These are phyloP conservation scores for Chaenogobius annularis DNA, from an alignment of 2,113 vertebrate genomes.

Conservation along the genomic window DNA sequence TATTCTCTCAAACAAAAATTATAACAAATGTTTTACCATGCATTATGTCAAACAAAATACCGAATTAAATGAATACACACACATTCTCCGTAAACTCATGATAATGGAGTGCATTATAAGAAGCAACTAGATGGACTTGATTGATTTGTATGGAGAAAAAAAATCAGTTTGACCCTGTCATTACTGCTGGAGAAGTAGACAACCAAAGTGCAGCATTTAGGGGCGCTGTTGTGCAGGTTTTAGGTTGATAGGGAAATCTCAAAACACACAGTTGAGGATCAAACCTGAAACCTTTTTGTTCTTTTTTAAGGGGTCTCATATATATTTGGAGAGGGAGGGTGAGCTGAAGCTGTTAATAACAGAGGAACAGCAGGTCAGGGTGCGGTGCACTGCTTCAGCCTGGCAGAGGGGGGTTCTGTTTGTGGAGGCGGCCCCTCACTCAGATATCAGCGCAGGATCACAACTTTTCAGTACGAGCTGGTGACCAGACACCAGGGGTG, in stretches of 20 bases:
- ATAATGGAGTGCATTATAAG: too few species aligned
- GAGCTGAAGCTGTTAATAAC: constrained; percentile 85
- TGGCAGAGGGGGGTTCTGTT: constrained; percentile 88
- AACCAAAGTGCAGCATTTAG: too few species aligned
- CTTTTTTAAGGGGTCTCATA: constrained; percentile 79
- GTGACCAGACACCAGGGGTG: constrained; percentile 68
- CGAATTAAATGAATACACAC: too few species aligned
- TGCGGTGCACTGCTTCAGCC: constrained; percentile 81
- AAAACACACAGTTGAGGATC: not conserved
- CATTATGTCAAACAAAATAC: not conserved
- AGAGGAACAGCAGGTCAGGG: constrained; percentile 76
- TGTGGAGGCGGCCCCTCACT: constrained; percentile 86
- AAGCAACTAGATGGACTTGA: too few species aligned
- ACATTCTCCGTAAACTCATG: too few species aligned
- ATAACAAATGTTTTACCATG: not conserved
- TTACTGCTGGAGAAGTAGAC: too few species aligned
- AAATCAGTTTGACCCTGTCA: too few species aligned
- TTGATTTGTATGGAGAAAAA: too few species aligned
- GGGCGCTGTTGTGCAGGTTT: too few species aligned
- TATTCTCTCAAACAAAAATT: too few species aligned
- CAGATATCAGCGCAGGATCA: constrained; percentile 91
- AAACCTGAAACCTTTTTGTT: not conserved
- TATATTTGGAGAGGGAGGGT: constrained; percentile 91
- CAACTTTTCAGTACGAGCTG: constrained; percentile 92
- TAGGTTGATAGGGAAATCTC: too few species aligned